Base-by-base conservation (phyloP, 2,797 vertebrate species). In the Halcyon leucocephala region DNA sequence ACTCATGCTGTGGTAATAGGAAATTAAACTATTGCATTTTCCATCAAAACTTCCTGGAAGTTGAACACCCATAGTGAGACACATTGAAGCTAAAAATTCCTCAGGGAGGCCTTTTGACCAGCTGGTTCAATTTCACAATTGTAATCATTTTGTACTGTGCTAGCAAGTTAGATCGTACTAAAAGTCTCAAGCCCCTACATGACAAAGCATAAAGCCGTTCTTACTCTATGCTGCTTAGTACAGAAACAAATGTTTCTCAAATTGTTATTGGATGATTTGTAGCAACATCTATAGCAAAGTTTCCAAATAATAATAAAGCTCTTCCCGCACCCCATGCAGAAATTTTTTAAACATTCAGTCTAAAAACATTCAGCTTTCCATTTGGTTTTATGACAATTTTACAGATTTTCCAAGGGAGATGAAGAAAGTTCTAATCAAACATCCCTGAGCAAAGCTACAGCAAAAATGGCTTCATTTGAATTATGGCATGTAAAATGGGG, bases 401-500 rank as follows among this genome's bases (percentile, higher is more conserved):
- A 65, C 22, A 55, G 46, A 51, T 93, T 90, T 76, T 95, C 42
- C 48, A 64, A 37, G 18, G 28, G 33, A 13, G 3, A 86, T 55
- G 22, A 79, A 76, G 41, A n/a, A 92, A 76, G 10, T 88, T 72
- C 25, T 69, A 52, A 83, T 76, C 58, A 70, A 21, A 79, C 6
- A 37, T 31, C 12, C n/a, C 33, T 37, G 29, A 76, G 83, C 29
- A 90, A 84, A 79, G 7, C 29, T 79, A 62, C 39, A 82, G 26
- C 14, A 88, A 94, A 96, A 86, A 72, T 55, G 26, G 16, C 71
- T 83, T 86, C 6, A 60, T 89, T 39, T 86, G 72, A 90, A 91
- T 86, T 64, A 69, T 72, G 46, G 39, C 52, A 60, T 48, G 20
- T 61, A 78, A 3, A 26, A 66, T 76, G 19, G 19, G 29, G 4